Conservation (phyloP, 2,113 vertebrate species). For the Syngnathus floridae region DNA sequence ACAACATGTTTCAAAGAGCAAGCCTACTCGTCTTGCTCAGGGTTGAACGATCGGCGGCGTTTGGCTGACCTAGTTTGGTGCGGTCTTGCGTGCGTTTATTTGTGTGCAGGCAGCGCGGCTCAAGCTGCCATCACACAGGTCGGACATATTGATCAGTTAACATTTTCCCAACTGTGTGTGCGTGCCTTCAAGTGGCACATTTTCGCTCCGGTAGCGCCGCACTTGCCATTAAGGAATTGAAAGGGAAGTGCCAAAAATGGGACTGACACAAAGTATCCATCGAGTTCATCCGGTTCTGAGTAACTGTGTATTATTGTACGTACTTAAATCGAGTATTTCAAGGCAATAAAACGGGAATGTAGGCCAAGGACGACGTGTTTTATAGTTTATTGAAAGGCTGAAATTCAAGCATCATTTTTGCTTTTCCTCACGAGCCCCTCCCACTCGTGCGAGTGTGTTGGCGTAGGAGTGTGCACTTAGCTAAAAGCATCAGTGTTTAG, state of each 20-base stretch:
- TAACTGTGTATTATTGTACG: constrained; percentile 41
- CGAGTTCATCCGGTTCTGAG: constrained; percentile 21
- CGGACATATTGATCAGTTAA: constrained; percentile 96
- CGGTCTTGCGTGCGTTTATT: background rate
- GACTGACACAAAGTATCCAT: constrained; percentile 2
- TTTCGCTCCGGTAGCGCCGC: constrained; percentile 11
- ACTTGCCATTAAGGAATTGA: constrained; percentile 68
- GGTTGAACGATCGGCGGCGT: constrained; percentile 73
- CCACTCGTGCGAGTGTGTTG: constrained; percentile 53
- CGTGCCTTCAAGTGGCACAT: constrained; percentile 3
- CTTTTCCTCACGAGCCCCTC: constrained; percentile 4
- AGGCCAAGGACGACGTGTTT: constrained; percentile 61
- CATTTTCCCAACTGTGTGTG: constrained; percentile 70
- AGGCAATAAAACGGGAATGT: constrained; percentile 50
- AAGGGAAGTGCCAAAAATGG: constrained; percentile 86
- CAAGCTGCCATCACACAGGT: constrained; percentile 65
- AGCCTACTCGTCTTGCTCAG: constrained; percentile 68
- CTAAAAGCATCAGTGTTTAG: constrained; percentile 68
- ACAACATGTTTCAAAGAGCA: constrained; percentile 41
- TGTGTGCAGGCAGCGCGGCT: constrained; percentile 38
- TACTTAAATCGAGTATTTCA: constrained; percentile 44
- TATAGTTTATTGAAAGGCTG: constrained; percentile 59
- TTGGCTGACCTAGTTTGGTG: constrained; percentile 82
- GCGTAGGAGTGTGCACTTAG: constrained; percentile 65
- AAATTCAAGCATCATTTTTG: constrained; percentile 60